phyloP scores from a whole-genome alignment of 2,797 vertebrate species.

The Astyanax mexicanus region DNA sequence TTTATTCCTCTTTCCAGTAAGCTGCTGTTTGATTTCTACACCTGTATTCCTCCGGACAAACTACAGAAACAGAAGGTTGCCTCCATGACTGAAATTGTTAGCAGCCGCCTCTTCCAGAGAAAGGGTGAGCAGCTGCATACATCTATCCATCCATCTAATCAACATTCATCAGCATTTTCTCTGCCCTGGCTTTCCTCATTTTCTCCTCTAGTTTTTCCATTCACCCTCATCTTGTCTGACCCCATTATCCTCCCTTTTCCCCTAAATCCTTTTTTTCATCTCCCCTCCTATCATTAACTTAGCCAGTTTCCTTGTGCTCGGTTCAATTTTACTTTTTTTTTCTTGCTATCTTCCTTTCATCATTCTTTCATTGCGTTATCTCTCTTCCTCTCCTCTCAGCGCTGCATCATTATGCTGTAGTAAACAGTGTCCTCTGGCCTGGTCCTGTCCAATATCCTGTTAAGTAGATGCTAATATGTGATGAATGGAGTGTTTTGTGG shows the following conservation, averaged over 20 bases:
- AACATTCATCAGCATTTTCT: not conserved
- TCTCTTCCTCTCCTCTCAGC: conserved; percentile 14
- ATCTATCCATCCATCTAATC: conserved; percentile 26
- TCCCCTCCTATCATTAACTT: not conserved
- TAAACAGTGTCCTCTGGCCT: conserved; percentile 48
- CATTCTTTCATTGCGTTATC: conserved; percentile 14
- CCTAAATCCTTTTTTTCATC: not conserved
- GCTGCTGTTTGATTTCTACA: conserved; percentile 93
- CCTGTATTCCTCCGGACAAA: conserved; percentile 89
- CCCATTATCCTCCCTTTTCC: conserved; percentile 26
- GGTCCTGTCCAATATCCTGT: conserved; percentile 48
- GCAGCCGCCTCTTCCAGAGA: conserved; percentile 90
- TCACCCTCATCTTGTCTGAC: conserved; percentile 6
- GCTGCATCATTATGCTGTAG: conserved; percentile 31
- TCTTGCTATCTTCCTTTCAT: conserved; percentile 31
- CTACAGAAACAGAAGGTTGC: conserved; percentile 94
- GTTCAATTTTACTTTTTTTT: conserved; percentile 38
- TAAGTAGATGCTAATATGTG: conserved; percentile 55
- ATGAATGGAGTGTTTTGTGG: conserved; percentile 49
- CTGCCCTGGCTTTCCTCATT: not conserved
- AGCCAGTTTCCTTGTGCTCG: not conserved
- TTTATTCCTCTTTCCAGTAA: conserved; percentile 78
- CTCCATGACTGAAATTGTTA: conserved; percentile 96
- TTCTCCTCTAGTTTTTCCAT: conserved; percentile 2
- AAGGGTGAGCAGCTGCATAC: conserved; percentile 79